Percentiles rank a stretch among this genome's conserved stretches.
These are phyloP conservation scores for Ginglymostoma cirratum DNA, from an alignment of 2,113 vertebrate species.

Conservation along the genomic window DNA sequence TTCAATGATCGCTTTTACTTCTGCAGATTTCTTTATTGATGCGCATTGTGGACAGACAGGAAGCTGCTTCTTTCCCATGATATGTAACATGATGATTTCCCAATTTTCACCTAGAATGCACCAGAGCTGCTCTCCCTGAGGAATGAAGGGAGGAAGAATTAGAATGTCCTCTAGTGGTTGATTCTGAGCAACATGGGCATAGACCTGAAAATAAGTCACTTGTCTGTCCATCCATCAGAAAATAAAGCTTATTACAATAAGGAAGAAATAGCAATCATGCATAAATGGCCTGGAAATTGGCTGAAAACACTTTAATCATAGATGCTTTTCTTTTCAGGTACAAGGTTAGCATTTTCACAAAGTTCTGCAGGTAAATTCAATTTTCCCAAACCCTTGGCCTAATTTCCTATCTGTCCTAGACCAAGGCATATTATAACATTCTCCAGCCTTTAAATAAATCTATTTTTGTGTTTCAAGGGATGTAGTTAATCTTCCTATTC, in stretches of 20 bases:
- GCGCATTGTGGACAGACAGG: not conserved
- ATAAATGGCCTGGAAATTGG: not conserved
- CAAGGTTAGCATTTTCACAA: not conserved
- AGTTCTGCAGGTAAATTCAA: not conserved
- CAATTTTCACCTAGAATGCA: not conserved
- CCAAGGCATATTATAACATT: not conserved
- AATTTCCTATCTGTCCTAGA: not conserved
- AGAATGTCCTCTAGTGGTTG: not conserved
- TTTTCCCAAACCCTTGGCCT: not conserved
- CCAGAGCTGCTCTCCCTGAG: not conserved
- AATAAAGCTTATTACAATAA: not conserved
- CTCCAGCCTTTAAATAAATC: not conserved
- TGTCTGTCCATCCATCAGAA: not conserved
- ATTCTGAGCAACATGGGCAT: not conserved
- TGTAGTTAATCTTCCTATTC: not conserved
- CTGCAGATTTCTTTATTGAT: not conserved
- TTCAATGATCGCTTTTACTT: not conserved
- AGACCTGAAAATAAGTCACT: not conserved
- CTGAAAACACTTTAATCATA: not conserved
- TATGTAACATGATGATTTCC: not conserved
- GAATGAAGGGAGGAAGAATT: not conserved
- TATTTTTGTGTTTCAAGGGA: slow-evolving; percentile 28
- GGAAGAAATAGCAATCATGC: not conserved
- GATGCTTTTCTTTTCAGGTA: not conserved
- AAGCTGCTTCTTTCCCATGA: not conserved